Base-by-base conservation (phyloP, 2,113 vertebrate genomes). In the Lethenteron reissneri region DNA sequence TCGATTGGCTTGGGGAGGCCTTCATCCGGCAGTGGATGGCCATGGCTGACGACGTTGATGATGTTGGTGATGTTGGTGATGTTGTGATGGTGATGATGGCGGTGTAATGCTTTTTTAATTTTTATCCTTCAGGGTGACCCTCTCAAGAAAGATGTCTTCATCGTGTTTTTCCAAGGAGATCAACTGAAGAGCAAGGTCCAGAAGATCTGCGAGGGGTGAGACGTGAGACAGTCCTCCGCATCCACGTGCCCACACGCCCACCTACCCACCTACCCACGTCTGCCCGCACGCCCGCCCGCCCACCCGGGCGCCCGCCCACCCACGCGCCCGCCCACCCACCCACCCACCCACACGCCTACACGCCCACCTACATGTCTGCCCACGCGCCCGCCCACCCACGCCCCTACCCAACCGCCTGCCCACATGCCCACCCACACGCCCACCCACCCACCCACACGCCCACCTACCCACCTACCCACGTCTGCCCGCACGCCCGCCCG, bases 121-220 rank as follows among this genome's bases (percentile, higher is more conserved):
- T 71, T 69, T 71, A 62, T 72, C 73, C 68, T 70, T 10, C 70
- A 80, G 79, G 72, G 74, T 17, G 72, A 74, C 62, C 12, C 70
- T 3, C 68, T 73, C 25, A 75, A 77, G 76, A 79, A 78, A 71
- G 76, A 77, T 2, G 76, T 77, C 56, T 80, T 80, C 58, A 75
- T 80, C 6, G 73, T 80, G 57, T 80, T 78, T 71, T 73, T 78
- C 56, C 79, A 79, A 71, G 79, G 78, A 56, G 77, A 79, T 57
- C 75, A 77, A 17, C 71, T 79, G 58, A 78, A 73, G 72, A 73
- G 70, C 68, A 80, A 79, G 58, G 75, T 77, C 13, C 70, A 71
- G 56, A 77, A 76, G 71, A 75, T 79, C 56, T 79, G 79, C 72
- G 75, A 79, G 41, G 78, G 79, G 79, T 80, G 71, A 78, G 74